These are phyloP conservation scores for Eupithecia subfuscata DNA, from an alignment of 2,888 invertebrate genomes.

Conservation along the genomic window DNA sequence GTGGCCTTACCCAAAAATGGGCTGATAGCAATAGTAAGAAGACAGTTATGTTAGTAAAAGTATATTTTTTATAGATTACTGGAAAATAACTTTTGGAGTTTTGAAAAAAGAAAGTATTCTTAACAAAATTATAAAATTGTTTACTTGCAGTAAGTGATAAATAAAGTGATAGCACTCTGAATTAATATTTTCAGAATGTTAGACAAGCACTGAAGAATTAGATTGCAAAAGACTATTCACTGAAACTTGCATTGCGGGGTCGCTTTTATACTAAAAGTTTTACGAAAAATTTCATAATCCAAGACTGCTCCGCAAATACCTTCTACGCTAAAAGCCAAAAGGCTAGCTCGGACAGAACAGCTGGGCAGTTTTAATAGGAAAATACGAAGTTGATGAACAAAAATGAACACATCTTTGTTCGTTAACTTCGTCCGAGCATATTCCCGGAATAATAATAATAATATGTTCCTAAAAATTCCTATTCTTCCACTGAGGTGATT, in stretches of 20 bases:
- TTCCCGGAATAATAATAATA: neutral
- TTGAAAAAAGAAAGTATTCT: neutral
- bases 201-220: neutral
- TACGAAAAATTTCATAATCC: constrained; percentile 15
- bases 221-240: neutral
- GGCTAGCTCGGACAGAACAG: constrained; percentile 6
- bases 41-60: neutral
- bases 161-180: neutral
- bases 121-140: neutral
- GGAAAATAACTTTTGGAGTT: neutral
- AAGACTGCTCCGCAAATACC: constrained; percentile 14
- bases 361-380: neutral
- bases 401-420: neutral
- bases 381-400: no score
- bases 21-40: neutral
- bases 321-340: constrained; percentile 22
- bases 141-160: neutral
- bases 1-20: no score
- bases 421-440: neutral
- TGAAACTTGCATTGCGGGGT: neutral
- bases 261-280: constrained; percentile 8
- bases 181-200: neutral
- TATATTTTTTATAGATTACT: no score
- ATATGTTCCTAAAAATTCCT: neutral
- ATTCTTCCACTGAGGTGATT: neutral